Conservation (phyloP, 1,140 invertebrate species). For the Drosophila nasuta region DNA sequence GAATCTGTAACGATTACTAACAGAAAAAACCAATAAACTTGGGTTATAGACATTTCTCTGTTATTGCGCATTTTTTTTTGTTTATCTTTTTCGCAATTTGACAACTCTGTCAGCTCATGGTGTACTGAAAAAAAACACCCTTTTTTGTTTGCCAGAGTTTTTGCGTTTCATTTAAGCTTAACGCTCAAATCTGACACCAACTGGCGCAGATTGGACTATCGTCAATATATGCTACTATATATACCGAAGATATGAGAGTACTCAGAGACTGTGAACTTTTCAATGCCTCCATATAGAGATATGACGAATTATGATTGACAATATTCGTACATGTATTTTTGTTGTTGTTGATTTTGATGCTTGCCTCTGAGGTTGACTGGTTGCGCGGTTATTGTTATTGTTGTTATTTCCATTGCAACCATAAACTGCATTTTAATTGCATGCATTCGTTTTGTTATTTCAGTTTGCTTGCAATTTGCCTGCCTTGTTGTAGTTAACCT, state of each 20-base stretch:
- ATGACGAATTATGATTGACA: constrained; percentile 64
- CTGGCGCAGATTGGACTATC: constrained; percentile 14
- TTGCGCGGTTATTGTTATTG: constrained; percentile 24
- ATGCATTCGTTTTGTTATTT: constrained; percentile 63
- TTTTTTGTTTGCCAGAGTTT: constrained; percentile 47
- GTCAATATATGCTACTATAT: background rate
- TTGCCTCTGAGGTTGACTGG: constrained; percentile 33
- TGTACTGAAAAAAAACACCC: constrained; percentile 18
- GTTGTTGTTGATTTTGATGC: constrained; percentile 19
- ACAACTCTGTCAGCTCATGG: constrained; percentile 51
- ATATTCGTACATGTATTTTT: constrained; percentile 19
- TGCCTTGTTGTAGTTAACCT: constrained; percentile 51
- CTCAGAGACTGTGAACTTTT: background rate
- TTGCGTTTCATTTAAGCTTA: constrained; percentile 58
- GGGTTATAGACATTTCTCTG: background rate
- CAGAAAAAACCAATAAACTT: background rate
- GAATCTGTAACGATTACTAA: background rate
- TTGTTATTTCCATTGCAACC: constrained; percentile 26
- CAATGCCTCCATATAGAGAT: constrained; percentile 11
- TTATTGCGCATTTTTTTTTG: constrained; percentile 11
- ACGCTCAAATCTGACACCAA: constrained; percentile 71
- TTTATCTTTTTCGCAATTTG: constrained; percentile 53
- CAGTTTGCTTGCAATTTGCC: constrained; percentile 33
- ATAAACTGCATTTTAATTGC: constrained; percentile 76
- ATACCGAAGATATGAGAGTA: background rate